phyloP scores from a whole-genome alignment of 2,113 vertebrate species.

The Serranochromis macrocephalus region DNA sequence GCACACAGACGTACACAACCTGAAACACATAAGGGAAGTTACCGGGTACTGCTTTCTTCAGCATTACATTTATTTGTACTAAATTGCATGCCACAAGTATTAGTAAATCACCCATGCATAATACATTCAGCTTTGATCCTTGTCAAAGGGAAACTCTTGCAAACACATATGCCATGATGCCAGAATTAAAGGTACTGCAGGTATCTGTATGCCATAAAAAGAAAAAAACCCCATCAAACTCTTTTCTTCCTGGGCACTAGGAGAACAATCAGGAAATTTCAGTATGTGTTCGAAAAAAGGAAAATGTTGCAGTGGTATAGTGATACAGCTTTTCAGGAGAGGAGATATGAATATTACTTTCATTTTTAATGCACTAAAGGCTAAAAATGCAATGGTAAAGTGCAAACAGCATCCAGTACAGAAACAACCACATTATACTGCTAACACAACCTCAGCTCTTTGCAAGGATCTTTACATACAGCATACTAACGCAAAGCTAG shows the following conservation, averaged over 20 bases:
- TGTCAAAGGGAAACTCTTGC: neutral
- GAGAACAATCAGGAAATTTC: neutral
- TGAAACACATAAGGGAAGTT: neutral
- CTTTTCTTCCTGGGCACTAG: fast-evolving
- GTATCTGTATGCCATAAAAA: neutral
- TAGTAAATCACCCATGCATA: neutral
- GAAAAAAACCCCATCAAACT: fast-evolving
- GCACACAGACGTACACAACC: neutral
- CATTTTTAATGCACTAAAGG: neutral
- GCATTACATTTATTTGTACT: neutral
- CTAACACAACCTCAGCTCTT: neutral
- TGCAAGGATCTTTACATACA: fast-evolving
- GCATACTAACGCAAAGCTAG: neutral
- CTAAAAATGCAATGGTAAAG: neutral
- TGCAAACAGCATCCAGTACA: neutral
- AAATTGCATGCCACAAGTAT: neutral
- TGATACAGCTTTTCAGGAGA: neutral
- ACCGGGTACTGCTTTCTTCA: neutral
- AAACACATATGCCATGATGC: neutral
- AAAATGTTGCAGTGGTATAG: neutral
- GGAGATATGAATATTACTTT: neutral
- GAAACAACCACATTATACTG: neutral
- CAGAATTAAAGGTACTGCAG: neutral
- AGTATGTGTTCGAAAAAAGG: neutral
- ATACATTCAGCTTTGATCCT: neutral